Conservation (phyloP, 92 coral and sea anemone species). For the Pocillopora meandrina region DNA sequence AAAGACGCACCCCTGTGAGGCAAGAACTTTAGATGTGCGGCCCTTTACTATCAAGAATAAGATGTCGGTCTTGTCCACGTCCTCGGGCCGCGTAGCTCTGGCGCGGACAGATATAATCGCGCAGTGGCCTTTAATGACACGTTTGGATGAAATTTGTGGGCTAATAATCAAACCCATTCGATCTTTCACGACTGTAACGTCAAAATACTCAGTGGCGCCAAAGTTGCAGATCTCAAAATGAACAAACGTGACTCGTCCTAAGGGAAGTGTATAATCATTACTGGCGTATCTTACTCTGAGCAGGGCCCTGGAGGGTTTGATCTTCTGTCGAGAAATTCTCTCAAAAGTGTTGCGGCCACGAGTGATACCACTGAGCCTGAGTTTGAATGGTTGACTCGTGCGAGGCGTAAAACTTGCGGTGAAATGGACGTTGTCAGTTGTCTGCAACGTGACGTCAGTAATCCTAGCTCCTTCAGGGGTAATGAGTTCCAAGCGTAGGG, state of each 20-base stretch:
- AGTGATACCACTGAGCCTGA: conserved; percentile 75
- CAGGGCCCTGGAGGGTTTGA: conserved; percentile 65
- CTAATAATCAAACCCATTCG: conserved; percentile 32
- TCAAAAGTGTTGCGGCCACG: conserved; percentile 65
- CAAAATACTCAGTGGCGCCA: conserved; percentile 27
- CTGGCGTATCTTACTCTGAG: conserved; percentile 66
- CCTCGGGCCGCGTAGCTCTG: conserved; percentile 36
- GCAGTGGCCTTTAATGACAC: conserved; percentile 1
- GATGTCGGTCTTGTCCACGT: conserved; percentile 45
- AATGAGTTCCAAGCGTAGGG: conserved; percentile 70
- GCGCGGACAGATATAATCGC: conserved; percentile 23
- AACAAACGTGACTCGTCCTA: conserved; percentile 42
- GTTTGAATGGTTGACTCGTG: conserved; percentile 60
- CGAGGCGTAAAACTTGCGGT: conserved; percentile 61
- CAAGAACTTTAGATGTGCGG: conserved; percentile 12
- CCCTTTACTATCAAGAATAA: conserved; percentile 58
- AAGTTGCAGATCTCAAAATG: conserved; percentile 56
- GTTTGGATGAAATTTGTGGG: no score
- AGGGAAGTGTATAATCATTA: conserved; percentile 69
- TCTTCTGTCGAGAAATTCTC: conserved; percentile 70
- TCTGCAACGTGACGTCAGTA: conserved; percentile 50
- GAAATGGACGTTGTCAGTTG: conserved; percentile 66
- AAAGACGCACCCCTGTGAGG: conserved; percentile 27
- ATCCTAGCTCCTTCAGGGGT: conserved; percentile 68
- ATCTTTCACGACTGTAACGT: conserved; percentile 46